Evolutionary conservation across 2,113 vertebrate species (phyloP).

Genomic region (Anarhynchus alexandrinus): DNA sequence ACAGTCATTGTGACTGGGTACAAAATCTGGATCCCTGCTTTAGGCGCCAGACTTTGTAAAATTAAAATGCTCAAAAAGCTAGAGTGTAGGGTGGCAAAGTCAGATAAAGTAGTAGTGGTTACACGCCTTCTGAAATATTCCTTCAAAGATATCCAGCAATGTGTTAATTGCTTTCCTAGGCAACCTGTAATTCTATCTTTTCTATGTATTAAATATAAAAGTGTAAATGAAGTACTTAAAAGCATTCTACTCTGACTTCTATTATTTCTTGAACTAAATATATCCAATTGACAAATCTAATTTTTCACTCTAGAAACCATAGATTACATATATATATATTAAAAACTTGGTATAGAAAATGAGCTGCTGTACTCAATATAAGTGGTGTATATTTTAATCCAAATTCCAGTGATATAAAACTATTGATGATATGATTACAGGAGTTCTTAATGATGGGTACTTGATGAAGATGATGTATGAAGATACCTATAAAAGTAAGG

Average conservation of each 20-base stretch:
- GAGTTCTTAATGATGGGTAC: background rate
- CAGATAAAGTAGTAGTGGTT: background rate
- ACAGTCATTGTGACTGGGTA: background rate
- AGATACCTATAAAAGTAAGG: background rate
- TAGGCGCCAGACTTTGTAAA: background rate
- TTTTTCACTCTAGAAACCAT: background rate
- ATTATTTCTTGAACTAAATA: background rate
- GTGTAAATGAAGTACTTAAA: background rate
- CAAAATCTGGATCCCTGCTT: background rate
- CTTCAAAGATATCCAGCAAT: background rate
- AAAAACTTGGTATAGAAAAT: background rate
- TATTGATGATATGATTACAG: background rate
- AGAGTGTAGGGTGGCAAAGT: background rate
- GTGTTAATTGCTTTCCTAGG: background rate
- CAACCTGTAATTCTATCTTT: background rate
- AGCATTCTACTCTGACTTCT: background rate
- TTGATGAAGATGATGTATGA: background rate
- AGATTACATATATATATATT: background rate
- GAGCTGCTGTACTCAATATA: background rate
- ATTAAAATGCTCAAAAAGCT: background rate
- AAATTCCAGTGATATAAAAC: background rate
- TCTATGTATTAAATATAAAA: background rate
- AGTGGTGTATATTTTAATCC: background rate
- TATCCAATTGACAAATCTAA: background rate
- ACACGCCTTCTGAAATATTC: background rate